These are phyloP conservation scores for Marmota monax DNA, from an alignment of 2,113 vertebrate genomes.

Conservation along the genomic window DNA sequence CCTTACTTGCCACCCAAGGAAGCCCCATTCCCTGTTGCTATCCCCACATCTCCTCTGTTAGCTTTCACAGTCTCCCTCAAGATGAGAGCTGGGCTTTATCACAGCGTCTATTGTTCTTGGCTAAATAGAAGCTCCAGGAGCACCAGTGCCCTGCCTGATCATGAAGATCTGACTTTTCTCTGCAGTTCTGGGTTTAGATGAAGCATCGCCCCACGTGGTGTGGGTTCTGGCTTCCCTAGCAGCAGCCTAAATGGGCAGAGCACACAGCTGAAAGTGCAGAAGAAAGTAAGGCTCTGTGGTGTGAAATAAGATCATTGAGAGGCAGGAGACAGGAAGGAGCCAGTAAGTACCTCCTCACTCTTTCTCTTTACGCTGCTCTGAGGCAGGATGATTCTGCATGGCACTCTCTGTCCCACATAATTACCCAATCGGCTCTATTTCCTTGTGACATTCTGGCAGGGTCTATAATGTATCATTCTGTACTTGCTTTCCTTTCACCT, in stretches of 20 bases:
- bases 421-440: not conserved
- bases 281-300: not conserved
- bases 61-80: not conserved
- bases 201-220: not conserved
- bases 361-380: not conserved
- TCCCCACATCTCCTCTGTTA: not conserved
- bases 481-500: not conserved
- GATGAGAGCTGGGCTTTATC: not conserved
- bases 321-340: not conserved
- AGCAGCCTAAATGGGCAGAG: no score
- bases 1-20: not conserved
- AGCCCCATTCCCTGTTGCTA: not conserved
- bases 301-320: not conserved
- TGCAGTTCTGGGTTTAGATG: not conserved
- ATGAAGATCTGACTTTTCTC: not conserved
- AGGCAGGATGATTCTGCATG: not conserved
- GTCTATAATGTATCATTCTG: not conserved
- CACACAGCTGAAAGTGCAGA: not conserved
- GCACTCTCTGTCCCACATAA: no score
- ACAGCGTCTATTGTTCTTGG: accelerated
- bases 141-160: not conserved
- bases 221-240: not conserved
- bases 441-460: not conserved
- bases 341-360: no score
- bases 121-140: not conserved